Base-by-base conservation (phyloP, 1,140 invertebrate genomes). In the Choristoneura fumiferana region DNA sequence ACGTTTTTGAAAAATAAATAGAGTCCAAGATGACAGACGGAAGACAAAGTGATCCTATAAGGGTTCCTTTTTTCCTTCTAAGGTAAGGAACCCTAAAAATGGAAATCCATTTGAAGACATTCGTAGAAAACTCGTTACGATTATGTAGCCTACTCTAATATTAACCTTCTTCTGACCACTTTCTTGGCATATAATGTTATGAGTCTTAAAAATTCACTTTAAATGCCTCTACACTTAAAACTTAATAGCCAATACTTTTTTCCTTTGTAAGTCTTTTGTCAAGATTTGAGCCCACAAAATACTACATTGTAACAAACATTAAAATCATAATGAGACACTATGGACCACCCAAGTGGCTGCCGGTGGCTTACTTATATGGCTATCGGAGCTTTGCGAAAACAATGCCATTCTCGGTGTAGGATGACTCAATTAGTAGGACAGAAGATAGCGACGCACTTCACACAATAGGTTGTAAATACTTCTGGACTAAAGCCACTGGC, bases 391-490 rank as follows among this genome's bases (percentile, higher is more conserved):
- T 87, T 79, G 79, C 82, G 43, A 49, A 85, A 87, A 85, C 81
- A 85, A 87, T 85, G 69, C 73, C 63, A 63, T 66, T 65, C 43
- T 53, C 76, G 76, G 76, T 80, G 76, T 81, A 78, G 73, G 77
- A 87, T 79, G 81, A 76, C 84, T 87, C 84, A 85, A 87, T 87
- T 85, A 87, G 79, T 71, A 80, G 71, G 62, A 83, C 71, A 65
- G 58, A 57, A 75, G 78, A 82, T 82, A 81, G 78, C 72, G 43
- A 67, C 62, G 60, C 57, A n/a, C n/a, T 15, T 65, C 69, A 81
- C 69, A 81, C 78, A 85, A 83, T 83, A 63, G 78, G 55, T 65
- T 71, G 73, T 85, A 84, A 81, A 84, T 77, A 76, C 65, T 63
- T 69, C 38, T 63, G 62, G 64, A 63, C 29, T 49, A 22, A n/a